Evolutionary conservation across 2,888 invertebrate genomes (phyloP), one percentile per base, ranked within the genome.

Genomic region (Pristionchus japonicus): DNA sequence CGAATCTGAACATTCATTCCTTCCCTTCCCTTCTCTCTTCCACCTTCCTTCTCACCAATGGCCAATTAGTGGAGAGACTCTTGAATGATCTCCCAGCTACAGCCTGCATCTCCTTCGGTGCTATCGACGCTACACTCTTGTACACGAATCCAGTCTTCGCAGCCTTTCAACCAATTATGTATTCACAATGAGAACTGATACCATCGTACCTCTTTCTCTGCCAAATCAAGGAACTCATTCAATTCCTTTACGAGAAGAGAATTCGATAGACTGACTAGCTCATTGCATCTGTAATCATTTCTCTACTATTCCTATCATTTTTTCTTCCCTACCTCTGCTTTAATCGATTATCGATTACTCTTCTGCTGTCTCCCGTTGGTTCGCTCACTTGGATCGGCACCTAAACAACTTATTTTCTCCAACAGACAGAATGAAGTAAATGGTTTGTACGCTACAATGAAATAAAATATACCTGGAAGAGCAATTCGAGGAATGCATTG

Each of bases 381-480:
- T 99, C 98, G 91, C 96, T 97, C 85, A 99, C 97, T 95, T 97
- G 97, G 0, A 98, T 98, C 1, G 98, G 97, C 1, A 98, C 98
- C 95, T 99, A 43, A 97, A 90, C 89, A 52, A 27, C 9, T 1
- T 52, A 52, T 13, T 52, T 3, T 3, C 3, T 52, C 52, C 3
- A 52, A 52, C 13, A 52, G 3, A 9, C 11, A 61, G 27, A 27
- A 1, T 23, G 23, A 61, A 20, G 20, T 23, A 20, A 23, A 20
- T 57, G 17, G 57, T 57, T 57, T 27, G 15, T n/a, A 77, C 34
- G 4, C 7, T n/a, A 4, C n/a, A 6, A 77, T 2, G 7, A 40
- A 2, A 34, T n/a, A n/a, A n/a, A n/a, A n/a, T n/a, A 89, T 90
- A 95, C 95, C 94, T 95, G 95, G 11, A 96, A 93, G 31, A 96